These are phyloP conservation scores for Ictalurus furcatus DNA, from an alignment of 2,113 vertebrate species.

Conservation along the genomic window DNA sequence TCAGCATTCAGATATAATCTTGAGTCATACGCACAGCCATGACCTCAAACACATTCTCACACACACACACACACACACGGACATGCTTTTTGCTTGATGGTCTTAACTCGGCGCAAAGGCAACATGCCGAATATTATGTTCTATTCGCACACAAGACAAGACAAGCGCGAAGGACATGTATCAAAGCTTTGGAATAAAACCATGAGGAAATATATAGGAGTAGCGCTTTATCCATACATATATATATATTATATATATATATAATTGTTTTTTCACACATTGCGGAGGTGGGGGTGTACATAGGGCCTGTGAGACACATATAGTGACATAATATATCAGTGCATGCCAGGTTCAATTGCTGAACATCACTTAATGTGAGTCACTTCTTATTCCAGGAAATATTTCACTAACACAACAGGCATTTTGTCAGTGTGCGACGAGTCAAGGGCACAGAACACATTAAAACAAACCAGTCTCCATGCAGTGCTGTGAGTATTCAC, in stretches of 20 bases:
- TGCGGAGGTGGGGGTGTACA: neutral
- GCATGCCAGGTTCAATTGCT: neutral
- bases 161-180: neutral
- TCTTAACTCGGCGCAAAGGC: neutral
- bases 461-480: neutral
- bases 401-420: neutral
- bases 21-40: constrained; percentile 34
- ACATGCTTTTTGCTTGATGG: neutral
- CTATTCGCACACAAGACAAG: neutral
- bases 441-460: neutral
- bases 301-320: neutral
- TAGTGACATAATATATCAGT: neutral
- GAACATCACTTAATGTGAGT: neutral
- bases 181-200: neutral
- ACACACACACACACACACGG: neutral
- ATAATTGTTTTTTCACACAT: neutral
- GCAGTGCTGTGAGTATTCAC: neutral
- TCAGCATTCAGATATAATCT: constrained; percentile 58
- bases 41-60: neutral
- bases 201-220: neutral
- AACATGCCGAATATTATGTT: neutral
- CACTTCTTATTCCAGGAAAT: neutral
- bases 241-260: too few relatives aligned
- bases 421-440: neutral
- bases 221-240: neutral